phyloP scores from a whole-genome alignment of 1,140 invertebrate genomes.

The Centruroides vittatus region DNA sequence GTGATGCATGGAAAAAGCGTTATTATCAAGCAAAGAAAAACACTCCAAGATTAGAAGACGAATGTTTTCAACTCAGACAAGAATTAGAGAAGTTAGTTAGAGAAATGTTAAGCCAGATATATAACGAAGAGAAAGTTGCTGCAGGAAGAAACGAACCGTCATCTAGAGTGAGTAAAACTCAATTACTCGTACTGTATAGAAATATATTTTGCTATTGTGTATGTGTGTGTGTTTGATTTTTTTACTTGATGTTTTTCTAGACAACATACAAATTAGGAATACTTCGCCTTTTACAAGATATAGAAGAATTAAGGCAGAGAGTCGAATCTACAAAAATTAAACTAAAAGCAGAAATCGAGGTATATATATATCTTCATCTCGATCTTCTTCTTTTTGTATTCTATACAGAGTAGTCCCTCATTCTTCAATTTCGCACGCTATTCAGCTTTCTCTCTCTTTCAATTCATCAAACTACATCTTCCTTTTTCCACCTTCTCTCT shows the following conservation, averaged over 20 bases:
- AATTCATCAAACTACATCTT: too few species aligned
- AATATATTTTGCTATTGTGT: too few species aligned
- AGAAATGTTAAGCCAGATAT: constrained; percentile 9
- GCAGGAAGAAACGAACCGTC: constrained; percentile 4
- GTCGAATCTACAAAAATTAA: constrained; percentile 36
- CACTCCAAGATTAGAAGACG: constrained; percentile 31
- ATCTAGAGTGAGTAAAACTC: constrained; percentile 4
- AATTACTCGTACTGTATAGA: too few species aligned
- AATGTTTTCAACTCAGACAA: constrained; percentile 27
- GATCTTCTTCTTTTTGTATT: too few species aligned
- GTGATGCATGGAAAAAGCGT: constrained; percentile 34
- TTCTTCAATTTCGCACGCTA: too few species aligned
- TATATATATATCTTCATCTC: constrained; percentile 17
- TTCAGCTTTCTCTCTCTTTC: too few species aligned
- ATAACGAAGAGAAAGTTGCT: background rate
- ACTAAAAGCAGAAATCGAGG: constrained; percentile 38
- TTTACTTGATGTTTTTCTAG: background rate
- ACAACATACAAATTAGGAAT: constrained; percentile 32
- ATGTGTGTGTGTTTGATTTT: background rate
- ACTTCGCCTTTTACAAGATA: constrained; percentile 33
- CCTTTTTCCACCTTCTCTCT: too few species aligned
- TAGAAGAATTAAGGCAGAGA: constrained; percentile 33
- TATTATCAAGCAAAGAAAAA: constrained; percentile 35
- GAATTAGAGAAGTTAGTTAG: constrained; percentile 29
- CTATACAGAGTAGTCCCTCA: too few species aligned